A percentile compares a stretch with the other conserved stretches of the same genome.
These are phyloP conservation scores for Apantesis nais DNA, from an alignment of 2,888 invertebrate species.

Conservation along the genomic window DNA sequence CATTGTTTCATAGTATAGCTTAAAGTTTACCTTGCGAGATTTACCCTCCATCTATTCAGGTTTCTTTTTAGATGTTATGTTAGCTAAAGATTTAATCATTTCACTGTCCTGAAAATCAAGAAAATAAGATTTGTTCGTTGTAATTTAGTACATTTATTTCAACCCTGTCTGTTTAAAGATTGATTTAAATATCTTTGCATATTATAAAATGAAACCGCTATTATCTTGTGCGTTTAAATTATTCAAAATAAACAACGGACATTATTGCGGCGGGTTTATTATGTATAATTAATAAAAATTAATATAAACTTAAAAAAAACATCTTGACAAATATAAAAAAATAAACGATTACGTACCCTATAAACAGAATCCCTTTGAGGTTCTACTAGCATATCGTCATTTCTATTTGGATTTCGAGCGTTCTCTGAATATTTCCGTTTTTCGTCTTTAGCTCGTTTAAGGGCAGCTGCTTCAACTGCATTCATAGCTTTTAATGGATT, in stretches of 20 bases:
- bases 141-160: background rate
- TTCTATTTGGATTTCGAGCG: constrained; percentile 59
- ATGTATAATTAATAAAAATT: no score
- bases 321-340: background rate
- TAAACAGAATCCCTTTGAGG: constrained; percentile 56
- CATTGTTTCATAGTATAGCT: background rate
- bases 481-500: constrained; percentile 72
- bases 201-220: no score
- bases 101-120: constrained; percentile 71
- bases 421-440: constrained; percentile 62
- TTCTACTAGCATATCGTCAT: constrained; percentile 73
- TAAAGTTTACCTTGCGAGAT: constrained; percentile 46
- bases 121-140: background rate
- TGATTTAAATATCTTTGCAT: no score
- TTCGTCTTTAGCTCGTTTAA: constrained; percentile 86
- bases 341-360: constrained; percentile 50
- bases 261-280: no score
- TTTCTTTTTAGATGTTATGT: constrained; percentile 63
- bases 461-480: constrained; percentile 86
- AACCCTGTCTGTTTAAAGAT: no score
- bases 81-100: constrained; percentile 78
- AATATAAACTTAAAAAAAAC: background rate
- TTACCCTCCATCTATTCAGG: constrained; percentile 75
- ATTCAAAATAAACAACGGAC: no score
- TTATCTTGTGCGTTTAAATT: no score